These are phyloP conservation scores for Parapsyche elsis DNA, from an alignment of 1,140 invertebrate species.

Conservation along the genomic window DNA sequence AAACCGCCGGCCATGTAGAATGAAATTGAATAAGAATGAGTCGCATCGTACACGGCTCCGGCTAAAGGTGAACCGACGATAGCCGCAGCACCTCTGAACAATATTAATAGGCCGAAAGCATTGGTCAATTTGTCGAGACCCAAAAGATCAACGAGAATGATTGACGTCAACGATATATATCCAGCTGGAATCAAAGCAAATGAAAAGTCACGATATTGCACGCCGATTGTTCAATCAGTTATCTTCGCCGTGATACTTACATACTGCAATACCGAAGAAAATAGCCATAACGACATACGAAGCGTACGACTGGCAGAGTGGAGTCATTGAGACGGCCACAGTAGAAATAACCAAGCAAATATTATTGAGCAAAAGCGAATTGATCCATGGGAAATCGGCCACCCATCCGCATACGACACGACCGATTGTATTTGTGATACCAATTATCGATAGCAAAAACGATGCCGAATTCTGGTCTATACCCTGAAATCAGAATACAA, in stretches of 20 bases:
- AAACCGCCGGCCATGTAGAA: conserved; percentile 93
- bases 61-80: conserved; percentile 86
- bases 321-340: conserved; percentile 84
- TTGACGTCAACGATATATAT: conserved; percentile 97
- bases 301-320: conserved; percentile 83
- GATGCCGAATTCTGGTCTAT: conserved; percentile 82
- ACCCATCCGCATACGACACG: conserved; percentile 89
- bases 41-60: conserved; percentile 90
- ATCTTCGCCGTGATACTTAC: conserved; percentile 77
- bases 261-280: conserved; percentile 95
- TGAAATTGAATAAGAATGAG: conserved; percentile 84
- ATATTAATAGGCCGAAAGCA: conserved; percentile 94
- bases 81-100: conserved; percentile 93
- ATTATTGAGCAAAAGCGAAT: conserved; percentile 94
- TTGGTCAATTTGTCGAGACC: conserved; percentile 96
- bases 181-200: conserved; percentile 76
- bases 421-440: conserved; percentile 93
- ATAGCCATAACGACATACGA: conserved; percentile 86
- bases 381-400: conserved; percentile 86
- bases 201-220: neutral
- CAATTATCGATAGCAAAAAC: conserved; percentile 93
- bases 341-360: conserved; percentile 92
- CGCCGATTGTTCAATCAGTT: too few species aligned
- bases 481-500: conserved; percentile 68
- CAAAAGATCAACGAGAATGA: conserved; percentile 95